Percentiles rank a stretch among this genome's conserved stretches.
Evolutionary conservation across 2,888 invertebrate genomes (phyloP).

Genomic region (Taenaris catops): DNA sequence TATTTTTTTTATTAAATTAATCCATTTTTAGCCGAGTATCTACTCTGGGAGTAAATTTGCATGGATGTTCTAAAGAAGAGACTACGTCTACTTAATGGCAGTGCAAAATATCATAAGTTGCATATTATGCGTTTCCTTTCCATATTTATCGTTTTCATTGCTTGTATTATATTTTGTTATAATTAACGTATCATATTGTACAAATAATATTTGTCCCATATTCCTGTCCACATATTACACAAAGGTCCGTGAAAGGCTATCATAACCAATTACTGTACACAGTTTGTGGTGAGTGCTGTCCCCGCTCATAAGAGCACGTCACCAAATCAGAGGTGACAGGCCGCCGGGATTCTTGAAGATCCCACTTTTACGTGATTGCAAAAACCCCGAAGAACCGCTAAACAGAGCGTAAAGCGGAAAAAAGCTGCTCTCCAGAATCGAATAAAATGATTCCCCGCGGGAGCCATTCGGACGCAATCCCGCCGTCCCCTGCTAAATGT

Average conservation of each 20-base stretch:
- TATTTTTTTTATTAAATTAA: no score
- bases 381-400: constrained; percentile 59
- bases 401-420: constrained; percentile 76
- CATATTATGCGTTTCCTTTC: no score
- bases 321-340: constrained; percentile 50
- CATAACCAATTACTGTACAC: constrained; percentile 1
- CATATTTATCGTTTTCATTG: no score
- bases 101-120: no score
- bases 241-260: constrained; percentile 1
- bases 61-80: no score
- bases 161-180: no score
- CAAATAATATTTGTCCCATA: no score
- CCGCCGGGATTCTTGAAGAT: constrained; percentile 34
- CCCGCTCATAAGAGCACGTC: constrained; percentile 43
- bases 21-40: no score
- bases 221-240: background rate
- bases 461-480: constrained; percentile 84
- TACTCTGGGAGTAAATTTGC: no score
- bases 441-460: constrained; percentile 87
- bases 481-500: constrained; percentile 79
- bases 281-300: constrained; percentile 44
- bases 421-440: constrained; percentile 81
- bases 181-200: no score
- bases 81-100: no score
- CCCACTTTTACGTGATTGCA: constrained; percentile 54